These are phyloP conservation scores for Dasyurus viverrinus DNA, from an alignment of 2,113 vertebrate genomes.

Conservation along the genomic window DNA sequence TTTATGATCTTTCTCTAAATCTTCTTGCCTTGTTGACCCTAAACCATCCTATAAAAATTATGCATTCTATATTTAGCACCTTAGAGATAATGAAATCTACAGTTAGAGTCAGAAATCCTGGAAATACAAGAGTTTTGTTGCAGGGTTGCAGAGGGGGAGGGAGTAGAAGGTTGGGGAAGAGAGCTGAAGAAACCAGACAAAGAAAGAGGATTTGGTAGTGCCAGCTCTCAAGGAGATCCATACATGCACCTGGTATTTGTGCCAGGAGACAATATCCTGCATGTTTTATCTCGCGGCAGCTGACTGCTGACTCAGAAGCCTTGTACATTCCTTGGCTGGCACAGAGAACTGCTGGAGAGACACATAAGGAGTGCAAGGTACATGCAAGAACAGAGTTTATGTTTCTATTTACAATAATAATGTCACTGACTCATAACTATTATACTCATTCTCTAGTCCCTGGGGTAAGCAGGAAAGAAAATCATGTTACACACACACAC, in stretches of 20 bases:
- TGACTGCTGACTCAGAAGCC: conserved; percentile 81
- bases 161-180: conserved; percentile 59
- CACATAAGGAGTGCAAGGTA: conserved; percentile 60
- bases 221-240: conserved; percentile 70
- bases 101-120: conserved; percentile 52
- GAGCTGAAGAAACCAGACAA: not conserved
- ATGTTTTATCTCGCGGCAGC: conserved; percentile 75
- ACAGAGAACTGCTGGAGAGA: not conserved
- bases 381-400: conserved; percentile 47
- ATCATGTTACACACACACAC: conserved; percentile 25
- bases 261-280: conserved; percentile 56
- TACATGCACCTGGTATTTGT: conserved; percentile 35
- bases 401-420: conserved; percentile 80
- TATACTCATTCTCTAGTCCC: conserved; percentile 54
- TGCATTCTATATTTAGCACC: conserved; percentile 68
- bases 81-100: conserved; percentile 55
- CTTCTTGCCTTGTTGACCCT: not conserved
- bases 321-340: conserved; percentile 71
- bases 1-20: conserved; percentile 1
- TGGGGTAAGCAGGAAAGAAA: not conserved
- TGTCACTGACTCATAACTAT: conserved; percentile 75
- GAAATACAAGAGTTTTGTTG: conserved; percentile 35
- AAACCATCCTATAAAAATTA: conserved; percentile 55
- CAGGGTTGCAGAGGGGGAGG: not conserved
- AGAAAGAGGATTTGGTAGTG: conserved; percentile 63